These are phyloP conservation scores for Araneus ventricosus DNA, from an alignment of 1,140 invertebrate genomes.

Conservation along the genomic window DNA sequence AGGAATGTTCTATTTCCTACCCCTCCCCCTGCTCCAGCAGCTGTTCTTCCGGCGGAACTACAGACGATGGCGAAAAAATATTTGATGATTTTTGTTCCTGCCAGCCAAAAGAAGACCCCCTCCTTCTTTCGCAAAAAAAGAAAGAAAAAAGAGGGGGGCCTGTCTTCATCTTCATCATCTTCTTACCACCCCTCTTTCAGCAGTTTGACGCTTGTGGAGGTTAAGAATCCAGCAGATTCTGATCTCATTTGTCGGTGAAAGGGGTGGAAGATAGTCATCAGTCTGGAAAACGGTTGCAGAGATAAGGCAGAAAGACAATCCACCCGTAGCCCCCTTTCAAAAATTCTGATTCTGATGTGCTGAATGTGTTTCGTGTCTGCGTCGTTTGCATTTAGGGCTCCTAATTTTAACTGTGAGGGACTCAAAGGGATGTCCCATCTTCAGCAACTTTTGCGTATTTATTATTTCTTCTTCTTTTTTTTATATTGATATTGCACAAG, in stretches of 20 bases:
- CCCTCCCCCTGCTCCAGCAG: background rate
- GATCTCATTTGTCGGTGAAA: slow-evolving; percentile 37
- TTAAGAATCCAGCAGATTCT: slow-evolving; percentile 4
- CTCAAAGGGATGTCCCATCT: background rate
- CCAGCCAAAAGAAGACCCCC: background rate
- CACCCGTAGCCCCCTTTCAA: background rate
- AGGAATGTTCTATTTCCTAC: background rate
- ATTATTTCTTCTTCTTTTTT: no score
- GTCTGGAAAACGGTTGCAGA: background rate
- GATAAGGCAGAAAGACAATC: background rate
- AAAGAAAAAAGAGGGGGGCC: background rate
- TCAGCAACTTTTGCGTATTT: background rate
- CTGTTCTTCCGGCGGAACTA: slow-evolving; percentile 34
- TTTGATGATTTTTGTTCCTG: slow-evolving; percentile 52
- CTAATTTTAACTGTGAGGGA: background rate
- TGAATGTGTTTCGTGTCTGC: background rate
- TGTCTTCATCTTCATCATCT: slow-evolving; percentile 32
- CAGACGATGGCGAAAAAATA: slow-evolving; percentile 45
- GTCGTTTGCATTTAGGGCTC: background rate
- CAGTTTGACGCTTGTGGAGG: slow-evolving; percentile 50
- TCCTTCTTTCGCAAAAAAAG: background rate
- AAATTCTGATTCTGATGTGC: background rate
- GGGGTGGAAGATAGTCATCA: slow-evolving; percentile 16
- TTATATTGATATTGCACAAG: no score
- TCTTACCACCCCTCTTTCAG: slow-evolving; percentile 31